Conservation (phyloP, 2,888 invertebrate genomes). For the Strigamia crassipes region DNA sequence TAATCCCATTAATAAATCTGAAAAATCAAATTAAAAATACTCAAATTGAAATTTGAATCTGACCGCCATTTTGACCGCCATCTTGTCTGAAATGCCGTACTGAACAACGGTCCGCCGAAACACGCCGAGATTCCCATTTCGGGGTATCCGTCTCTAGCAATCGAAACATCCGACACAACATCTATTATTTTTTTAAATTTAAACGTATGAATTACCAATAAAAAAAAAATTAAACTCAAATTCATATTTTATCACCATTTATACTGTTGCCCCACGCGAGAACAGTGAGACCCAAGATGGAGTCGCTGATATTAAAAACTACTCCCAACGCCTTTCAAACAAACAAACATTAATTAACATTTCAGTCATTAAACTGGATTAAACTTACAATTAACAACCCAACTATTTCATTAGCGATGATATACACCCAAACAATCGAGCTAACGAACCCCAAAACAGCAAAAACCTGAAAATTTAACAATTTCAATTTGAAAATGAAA, state of each 20-base stretch:
- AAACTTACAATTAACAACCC: constrained; percentile 58
- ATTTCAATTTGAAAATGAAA: not conserved
- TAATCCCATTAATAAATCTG: constrained; percentile 60
- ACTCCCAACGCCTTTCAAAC: constrained; percentile 62
- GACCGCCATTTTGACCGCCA: no score
- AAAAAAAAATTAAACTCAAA: constrained; percentile 44
- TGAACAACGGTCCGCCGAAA: constrained; percentile 71
- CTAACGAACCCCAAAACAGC: constrained; percentile 66
- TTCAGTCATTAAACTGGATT: not conserved
- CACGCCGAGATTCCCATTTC: constrained; percentile 71
- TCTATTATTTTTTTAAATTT: constrained; percentile 58
- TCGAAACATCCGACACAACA: constrained; percentile 66
- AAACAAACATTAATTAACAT: not conserved
- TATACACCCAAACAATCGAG: constrained; percentile 67
- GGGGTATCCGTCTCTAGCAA: constrained; percentile 68
- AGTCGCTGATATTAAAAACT: constrained; percentile 65
- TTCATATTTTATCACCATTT: constrained; percentile 56
- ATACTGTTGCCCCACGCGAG: constrained; percentile 71
- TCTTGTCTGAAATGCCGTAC: constrained; percentile 56
- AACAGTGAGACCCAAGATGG: constrained; percentile 68
- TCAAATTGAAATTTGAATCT: not conserved
- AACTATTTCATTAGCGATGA: constrained; percentile 68
- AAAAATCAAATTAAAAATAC: constrained; percentile 22
- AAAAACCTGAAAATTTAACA: constrained; percentile 54
- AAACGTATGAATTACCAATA: constrained; percentile 45